These are phyloP conservation scores for Danio kyathit DNA, from an alignment of 2,797 vertebrate genomes.

Conservation along the genomic window DNA sequence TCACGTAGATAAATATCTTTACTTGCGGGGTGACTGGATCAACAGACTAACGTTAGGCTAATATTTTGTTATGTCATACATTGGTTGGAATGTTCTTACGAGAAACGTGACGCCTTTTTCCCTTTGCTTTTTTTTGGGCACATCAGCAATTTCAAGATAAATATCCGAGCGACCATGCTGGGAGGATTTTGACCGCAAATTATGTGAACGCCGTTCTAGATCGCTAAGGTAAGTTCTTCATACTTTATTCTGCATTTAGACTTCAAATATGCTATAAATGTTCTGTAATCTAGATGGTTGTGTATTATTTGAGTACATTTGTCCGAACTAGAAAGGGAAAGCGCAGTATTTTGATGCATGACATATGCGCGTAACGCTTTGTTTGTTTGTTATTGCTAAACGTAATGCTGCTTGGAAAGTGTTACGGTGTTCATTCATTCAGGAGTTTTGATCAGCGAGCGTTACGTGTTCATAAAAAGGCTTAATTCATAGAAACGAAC, in stretches of 20 bases:
- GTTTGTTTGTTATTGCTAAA: neutral
- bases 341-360: neutral
- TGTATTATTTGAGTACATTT: neutral
- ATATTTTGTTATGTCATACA: neutral
- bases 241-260: neutral
- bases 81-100: slow-evolving; percentile 5
- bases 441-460: neutral
- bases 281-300: neutral
- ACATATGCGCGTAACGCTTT: neutral
- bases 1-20: slow-evolving; percentile 13
- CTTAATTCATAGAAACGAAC: neutral
- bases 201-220: slow-evolving; percentile 79
- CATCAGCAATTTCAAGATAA: slow-evolving; percentile 74
- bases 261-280: neutral
- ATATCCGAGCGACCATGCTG: slow-evolving; percentile 76
- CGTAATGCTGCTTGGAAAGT: neutral
- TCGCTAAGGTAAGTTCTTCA: slow-evolving; percentile 73
- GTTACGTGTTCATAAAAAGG: neutral
- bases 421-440: neutral
- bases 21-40: neutral
- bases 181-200: slow-evolving; percentile 74
- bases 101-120: slow-evolving; percentile 56
- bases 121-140: slow-evolving; percentile 60
- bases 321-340: neutral
- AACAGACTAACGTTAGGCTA: neutral